Evolutionary conservation across 2,113 vertebrate genomes (phyloP).

Genomic region (Arvicanthis niloticus): DNA sequence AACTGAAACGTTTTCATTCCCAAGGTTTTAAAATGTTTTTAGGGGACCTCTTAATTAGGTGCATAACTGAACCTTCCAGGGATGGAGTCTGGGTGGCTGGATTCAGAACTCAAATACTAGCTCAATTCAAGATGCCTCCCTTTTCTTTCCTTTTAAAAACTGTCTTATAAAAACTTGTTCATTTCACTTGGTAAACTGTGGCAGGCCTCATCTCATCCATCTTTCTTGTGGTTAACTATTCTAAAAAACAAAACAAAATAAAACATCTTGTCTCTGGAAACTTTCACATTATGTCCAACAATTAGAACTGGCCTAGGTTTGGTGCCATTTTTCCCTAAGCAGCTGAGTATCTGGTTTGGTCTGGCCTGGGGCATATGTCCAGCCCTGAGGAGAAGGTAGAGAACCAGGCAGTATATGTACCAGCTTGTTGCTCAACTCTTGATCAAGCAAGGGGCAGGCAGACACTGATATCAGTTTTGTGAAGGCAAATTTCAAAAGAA

Average conservation of each 20-base stretch:
- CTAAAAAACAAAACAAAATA: neutral
- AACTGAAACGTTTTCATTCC: too few relatives aligned
- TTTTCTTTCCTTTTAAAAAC: neutral
- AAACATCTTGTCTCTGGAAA: neutral
- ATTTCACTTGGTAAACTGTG: neutral
- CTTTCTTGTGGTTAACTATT: neutral
- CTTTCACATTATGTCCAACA: too few relatives aligned
- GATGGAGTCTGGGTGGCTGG: neutral
- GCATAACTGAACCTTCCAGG: neutral
- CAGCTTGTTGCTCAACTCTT: neutral
- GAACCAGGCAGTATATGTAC: neutral
- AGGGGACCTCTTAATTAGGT: neutral
- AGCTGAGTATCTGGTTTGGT: neutral
- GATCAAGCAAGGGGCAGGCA: neutral
- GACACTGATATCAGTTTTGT: too few relatives aligned
- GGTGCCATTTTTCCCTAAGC: neutral
- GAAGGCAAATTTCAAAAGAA: neutral
- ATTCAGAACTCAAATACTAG: neutral
- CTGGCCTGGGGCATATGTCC: neutral
- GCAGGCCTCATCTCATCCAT: neutral
- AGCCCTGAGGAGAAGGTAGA: neutral
- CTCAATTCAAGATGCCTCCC: neutral
- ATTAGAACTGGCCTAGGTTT: neutral
- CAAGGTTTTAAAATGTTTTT: too few relatives aligned
- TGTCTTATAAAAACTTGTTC: neutral